These are phyloP conservation scores for Tetramorium bicarinatum DNA, from an alignment of 2,888 invertebrate species.

Conservation along the genomic window DNA sequence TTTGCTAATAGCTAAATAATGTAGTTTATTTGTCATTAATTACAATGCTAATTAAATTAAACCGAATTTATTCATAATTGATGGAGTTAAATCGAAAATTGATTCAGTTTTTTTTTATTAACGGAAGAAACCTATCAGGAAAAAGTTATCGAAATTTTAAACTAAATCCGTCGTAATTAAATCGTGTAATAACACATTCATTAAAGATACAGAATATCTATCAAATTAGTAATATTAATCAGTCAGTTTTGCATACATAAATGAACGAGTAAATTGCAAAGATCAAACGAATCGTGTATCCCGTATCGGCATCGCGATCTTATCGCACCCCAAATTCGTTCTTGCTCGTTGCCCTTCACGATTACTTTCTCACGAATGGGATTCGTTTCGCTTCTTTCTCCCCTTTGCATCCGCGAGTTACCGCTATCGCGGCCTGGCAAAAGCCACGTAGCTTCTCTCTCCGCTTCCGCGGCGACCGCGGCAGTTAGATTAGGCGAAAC, in stretches of 20 bases:
- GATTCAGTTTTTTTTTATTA: conserved; percentile 7
- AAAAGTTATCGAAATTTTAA: background rate
- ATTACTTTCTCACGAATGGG: conserved; percentile 39
- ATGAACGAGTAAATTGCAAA: background rate
- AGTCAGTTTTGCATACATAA: background rate
- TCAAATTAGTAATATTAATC: background rate
- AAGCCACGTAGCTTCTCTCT: conserved; percentile 46
- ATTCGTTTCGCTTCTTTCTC: conserved; percentile 46
- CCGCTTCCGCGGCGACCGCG: conserved; percentile 72
- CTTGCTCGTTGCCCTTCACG: conserved; percentile 33
- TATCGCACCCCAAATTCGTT: conserved; percentile 26
- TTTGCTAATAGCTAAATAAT: conserved; percentile 46
- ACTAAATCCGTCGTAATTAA: background rate
- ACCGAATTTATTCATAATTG: background rate
- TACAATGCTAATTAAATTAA: conserved; percentile 23
- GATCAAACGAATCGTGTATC: conserved; percentile 5
- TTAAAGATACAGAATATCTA: background rate
- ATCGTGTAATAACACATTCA: background rate
- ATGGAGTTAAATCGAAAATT: conserved; percentile 23
- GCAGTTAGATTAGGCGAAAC: conserved; percentile 83
- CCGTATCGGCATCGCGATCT: conserved; percentile 16
- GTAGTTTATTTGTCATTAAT: conserved; percentile 43
- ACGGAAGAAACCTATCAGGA: background rate
- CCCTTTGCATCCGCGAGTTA: conserved; percentile 49
- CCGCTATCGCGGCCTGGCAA: conserved; percentile 36